Evolutionary conservation across 2,888 invertebrate species (phyloP).

Genomic region (Melinopterus prodromus): DNA sequence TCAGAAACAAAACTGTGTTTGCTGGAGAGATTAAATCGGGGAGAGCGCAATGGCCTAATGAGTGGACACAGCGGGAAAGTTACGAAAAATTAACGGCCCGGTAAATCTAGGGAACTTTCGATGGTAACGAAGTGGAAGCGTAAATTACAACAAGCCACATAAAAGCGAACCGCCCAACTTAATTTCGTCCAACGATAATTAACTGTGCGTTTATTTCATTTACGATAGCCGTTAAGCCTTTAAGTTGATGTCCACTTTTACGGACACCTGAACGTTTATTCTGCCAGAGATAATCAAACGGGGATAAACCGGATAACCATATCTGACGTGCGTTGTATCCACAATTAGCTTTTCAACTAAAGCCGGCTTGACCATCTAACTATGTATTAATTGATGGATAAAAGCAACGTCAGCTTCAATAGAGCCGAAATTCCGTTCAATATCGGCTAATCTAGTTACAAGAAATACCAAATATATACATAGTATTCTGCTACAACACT

Average conservation of each 20-base stretch:
- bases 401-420: no score
- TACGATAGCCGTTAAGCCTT: constrained; percentile 4
- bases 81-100: not conserved
- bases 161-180: not conserved
- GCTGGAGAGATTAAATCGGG: no score
- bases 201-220: constrained; percentile 4
- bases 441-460: no score
- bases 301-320: not conserved
- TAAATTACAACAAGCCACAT: not conserved
- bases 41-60: not conserved
- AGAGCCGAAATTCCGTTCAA: no score
- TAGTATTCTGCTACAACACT: no score
- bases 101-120: not conserved
- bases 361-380: not conserved
- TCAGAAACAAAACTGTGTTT: no score
- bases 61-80: not conserved
- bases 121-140: constrained; percentile 4
- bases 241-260: not conserved
- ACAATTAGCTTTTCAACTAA: not conserved
- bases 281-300: not conserved
- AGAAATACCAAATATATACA: no score
- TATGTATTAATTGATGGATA: no score
- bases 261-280: not conserved
- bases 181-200: not conserved
- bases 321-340: not conserved